Evolutionary conservation across 2,797 vertebrate species (phyloP).

Genomic region (Orientallactaga sibirica): DNA sequence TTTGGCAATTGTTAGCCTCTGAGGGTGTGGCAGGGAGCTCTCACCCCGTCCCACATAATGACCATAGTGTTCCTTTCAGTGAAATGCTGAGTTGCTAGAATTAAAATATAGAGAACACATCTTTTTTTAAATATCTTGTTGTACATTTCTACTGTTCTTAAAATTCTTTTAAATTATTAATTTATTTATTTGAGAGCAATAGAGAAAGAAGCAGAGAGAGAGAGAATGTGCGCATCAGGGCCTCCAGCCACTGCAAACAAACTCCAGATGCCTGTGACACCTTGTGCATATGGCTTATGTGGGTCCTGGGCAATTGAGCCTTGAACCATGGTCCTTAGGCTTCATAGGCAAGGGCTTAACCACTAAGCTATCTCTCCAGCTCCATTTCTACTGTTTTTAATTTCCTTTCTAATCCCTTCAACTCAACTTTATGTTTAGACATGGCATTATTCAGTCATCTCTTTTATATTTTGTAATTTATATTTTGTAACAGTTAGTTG

Average conservation of each 20-base stretch:
- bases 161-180: too few species aligned
- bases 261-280: too few species aligned
- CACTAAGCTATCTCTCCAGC: too few species aligned
- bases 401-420: not conserved
- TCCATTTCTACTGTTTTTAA: not conserved
- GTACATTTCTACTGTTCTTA: not conserved
- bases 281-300: too few species aligned
- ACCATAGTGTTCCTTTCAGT: not conserved
- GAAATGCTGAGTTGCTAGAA: not conserved
- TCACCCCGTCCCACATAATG: not conserved
- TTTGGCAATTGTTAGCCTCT: not conserved
- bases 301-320: too few species aligned
- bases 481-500: not conserved
- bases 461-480: not conserved
- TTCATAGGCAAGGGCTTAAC: too few species aligned
- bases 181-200: too few species aligned
- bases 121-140: not conserved
- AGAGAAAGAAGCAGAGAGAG: too few species aligned
- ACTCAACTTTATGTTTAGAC: not conserved
- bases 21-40: not conserved
- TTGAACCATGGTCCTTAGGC: too few species aligned
- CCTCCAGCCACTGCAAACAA: too few species aligned
- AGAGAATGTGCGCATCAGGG: too few species aligned
- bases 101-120: not conserved
- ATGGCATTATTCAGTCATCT: not conserved